Conservation (phyloP, 1,140 invertebrate species). For the Diachasma alloeum region DNA sequence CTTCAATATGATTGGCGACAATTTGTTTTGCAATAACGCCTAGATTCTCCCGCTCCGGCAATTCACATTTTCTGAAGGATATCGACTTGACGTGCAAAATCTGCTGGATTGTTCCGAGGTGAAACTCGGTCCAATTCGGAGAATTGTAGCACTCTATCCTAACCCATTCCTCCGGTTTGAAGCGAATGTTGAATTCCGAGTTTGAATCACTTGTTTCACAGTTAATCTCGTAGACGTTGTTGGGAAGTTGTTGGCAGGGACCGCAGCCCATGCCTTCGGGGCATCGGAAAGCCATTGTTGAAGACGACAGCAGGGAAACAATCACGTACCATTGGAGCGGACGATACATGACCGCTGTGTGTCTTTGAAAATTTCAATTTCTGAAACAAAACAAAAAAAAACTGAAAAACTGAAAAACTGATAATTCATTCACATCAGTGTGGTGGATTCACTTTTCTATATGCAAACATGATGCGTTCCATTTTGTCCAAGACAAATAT, state of each 20-base stretch:
- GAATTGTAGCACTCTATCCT: slow-evolving; percentile 35
- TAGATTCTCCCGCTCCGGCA: slow-evolving; percentile 44
- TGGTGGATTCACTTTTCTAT: too few species aligned
- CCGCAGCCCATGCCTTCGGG: not conserved
- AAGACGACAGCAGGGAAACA: not conserved
- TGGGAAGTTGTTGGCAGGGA: not conserved
- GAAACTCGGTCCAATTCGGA: slow-evolving; percentile 38
- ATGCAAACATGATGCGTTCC: too few species aligned
- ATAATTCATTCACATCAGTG: too few species aligned
- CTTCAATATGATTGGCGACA: slow-evolving; percentile 58
- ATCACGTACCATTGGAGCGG: not conserved
- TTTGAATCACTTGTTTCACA: slow-evolving; percentile 25
- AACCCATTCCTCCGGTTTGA: slow-evolving; percentile 29
- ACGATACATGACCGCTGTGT: not conserved
- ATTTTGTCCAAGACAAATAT: too few species aligned
- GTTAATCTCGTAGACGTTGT: slow-evolving; percentile 18
- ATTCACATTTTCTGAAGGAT: slow-evolving; percentile 40
- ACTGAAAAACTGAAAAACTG: too few species aligned
- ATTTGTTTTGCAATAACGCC: slow-evolving; percentile 44
- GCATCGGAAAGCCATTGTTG: not conserved
- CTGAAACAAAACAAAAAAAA: not conserved
- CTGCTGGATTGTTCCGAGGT: not conserved
- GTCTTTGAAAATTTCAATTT: not conserved
- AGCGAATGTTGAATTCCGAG: slow-evolving; percentile 29
- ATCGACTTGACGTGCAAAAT: slow-evolving; percentile 24